Base-by-base conservation (phyloP, 37 sponge, comb jelly and placozoan species). In the Theonella swinhoei region DNA sequence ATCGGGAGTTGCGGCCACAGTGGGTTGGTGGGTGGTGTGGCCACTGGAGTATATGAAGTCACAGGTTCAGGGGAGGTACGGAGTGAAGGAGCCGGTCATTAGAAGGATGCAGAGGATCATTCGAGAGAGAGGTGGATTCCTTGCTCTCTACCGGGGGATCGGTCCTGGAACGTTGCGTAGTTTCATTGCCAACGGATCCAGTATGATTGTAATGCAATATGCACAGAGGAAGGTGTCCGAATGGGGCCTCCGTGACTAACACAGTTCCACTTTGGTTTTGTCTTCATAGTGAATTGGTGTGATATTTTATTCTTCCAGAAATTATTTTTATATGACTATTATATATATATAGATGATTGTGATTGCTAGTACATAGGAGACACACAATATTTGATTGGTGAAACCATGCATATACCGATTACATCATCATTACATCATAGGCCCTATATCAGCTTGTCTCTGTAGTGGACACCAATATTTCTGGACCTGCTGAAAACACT, bases 21-120 rank as follows among this genome's bases (percentile, higher is more conserved):
- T 92, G 14, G 94, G 86, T 24, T 98, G 99, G 99, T 98, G 99
- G 99, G 80, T 98, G 54, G 93, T 98, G 22, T 98, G 99, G 99
- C 99, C 99, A 4, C 80, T 98, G n/a, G 99, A 98, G 75, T 88
- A 95, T 74, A 98, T 98, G 99, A 98, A 98, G 75, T 96, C 96
- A 0, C 99, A 98, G 72, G 91, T 95, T 0, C 99, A 98, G 80
- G 91, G 92, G 0, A 73, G 76, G 63, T 95, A 95, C 67, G 96
- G 96, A 3, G 68, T 75, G 32, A 79, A 87, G 70, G 76, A 93
- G 33, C 39, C 39, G 42, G 62, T 96, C 58, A 30, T 77, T 41
- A 26, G 37, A 26, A 77, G 99, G 31, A 91, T 98, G 89, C 62
- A 82, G 23, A 26, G 17, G 38, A 84, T 90, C 0, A 74, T 95